These are phyloP conservation scores for Rhogogaster chlorosoma DNA, from an alignment of 2,888 invertebrate genomes.

Conservation along the genomic window DNA sequence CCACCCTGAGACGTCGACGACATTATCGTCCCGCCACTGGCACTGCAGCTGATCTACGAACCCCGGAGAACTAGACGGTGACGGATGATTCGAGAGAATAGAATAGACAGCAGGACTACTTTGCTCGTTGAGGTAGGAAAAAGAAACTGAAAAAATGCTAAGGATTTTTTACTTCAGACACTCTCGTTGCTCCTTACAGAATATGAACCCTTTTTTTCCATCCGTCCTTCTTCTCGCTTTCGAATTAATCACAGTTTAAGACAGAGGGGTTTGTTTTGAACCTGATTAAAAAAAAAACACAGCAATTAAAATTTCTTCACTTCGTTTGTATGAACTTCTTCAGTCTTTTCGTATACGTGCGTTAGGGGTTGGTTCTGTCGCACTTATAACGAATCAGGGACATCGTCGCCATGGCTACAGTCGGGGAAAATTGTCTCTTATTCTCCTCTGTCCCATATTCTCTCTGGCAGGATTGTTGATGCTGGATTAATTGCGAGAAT, in stretches of 20 bases:
- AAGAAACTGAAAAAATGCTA: background rate
- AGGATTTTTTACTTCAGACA: background rate
- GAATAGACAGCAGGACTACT: background rate
- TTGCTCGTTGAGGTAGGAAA: background rate
- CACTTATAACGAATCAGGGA: background rate
- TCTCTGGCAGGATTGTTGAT: background rate
- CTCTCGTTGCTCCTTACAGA: background rate
- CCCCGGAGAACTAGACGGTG: slow-evolving; percentile 2
- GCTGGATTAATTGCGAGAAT: background rate
- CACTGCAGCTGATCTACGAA: slow-evolving; percentile 6
- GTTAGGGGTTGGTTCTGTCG: background rate
- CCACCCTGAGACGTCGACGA: background rate
- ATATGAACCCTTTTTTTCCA: background rate
- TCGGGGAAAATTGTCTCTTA: background rate
- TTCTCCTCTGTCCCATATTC: background rate
- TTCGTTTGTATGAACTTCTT: background rate
- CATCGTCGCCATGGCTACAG: background rate
- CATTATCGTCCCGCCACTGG: background rate
- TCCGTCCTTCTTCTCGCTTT: too few relatives aligned
- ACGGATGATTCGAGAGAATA: slow-evolving; percentile 16
- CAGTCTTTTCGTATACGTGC: background rate
- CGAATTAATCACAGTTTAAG: background rate
- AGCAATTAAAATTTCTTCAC: background rate
- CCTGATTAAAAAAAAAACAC: background rate
- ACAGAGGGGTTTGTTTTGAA: background rate